Evolutionary conservation across 2,797 vertebrate species (phyloP), one percentile per base, ranked within the genome.

Genomic region (Euphonia xanthogaster): DNA sequence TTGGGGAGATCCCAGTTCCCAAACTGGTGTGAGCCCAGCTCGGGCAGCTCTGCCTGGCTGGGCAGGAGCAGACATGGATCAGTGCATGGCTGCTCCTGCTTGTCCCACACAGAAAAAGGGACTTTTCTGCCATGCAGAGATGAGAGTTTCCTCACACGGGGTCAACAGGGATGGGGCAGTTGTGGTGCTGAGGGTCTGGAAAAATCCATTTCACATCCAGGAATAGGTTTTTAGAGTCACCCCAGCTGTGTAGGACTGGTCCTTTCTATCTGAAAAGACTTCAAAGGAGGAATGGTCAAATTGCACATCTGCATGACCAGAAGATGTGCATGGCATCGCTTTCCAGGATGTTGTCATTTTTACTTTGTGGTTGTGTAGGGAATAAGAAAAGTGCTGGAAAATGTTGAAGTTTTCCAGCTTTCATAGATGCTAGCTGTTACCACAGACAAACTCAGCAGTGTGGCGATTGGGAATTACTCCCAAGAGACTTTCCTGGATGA

Each of bases 281-380:
- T 96, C 48, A 90, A 92, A 92, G 67, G 73, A 55, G 48, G 88
- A 91, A 25, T 19, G 44, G 30, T 57, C 48, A 35, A 31, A 60
- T 79, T 44, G 7, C 60, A 5, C 60, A 63, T 90, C 57, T 86
- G 71, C 30, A 4, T 60, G 55, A 28, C 23, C 0, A 61, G 55
- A 35, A 70, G 40, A 70, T 33, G 30, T 48, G 4, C 19, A 35
- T 22, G 60, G 33, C 35, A 15, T 19, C 5, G 2, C 19, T 73
- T 88, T 84, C 74, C 83, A 90, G 84, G 70, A 70, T 66, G 60
- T 12, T 79, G 77, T 88, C 82, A 68, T 91, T 93, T 92, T 84
- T 62, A 63, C 51, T 94, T 88, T 67, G 90, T 84, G 95, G 55
- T 60, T 93, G 93, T 88, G 42, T 66, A 79, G 18, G 51, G 45